Evolutionary conservation across 2,113 vertebrate species (phyloP), one percentile per base, ranked within the genome.

Genomic region (Labrus mixtus): DNA sequence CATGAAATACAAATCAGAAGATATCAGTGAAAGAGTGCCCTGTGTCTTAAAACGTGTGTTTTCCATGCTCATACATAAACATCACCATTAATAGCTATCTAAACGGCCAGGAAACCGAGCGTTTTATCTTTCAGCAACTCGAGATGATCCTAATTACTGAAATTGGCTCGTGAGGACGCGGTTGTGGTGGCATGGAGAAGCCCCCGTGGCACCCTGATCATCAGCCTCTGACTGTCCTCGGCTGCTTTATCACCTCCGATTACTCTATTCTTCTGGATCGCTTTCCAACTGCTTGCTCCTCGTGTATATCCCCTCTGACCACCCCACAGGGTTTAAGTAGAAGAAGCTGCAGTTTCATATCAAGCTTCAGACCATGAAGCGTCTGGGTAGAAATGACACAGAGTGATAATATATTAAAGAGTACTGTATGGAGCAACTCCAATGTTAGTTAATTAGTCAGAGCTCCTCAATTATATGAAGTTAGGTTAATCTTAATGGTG

Each of bases 101-200:
- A 8, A 81, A 66, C 72, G 51, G 62, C 60, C 54, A 68, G 78
- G 60, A 87, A 84, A 79, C 37, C 77, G 66, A 87, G 78, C 68
- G 46, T 68, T 79, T 78, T 74, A 84, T 88, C 85, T 86, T 84
- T 89, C 80, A 84, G 39, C 76, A 29, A 78, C 76, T 85, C 80
- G 79, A 87, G 87, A 85, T 50, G 46, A 79, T 88, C 74, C 61
- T 86, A 89, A 91, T 91, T 87, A 88, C 82, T 82, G 67, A 90
- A 91, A 91, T 91, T 89, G 88, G 68, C 76, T 70, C 78, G 62
- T 46, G 73, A 82, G 63, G 77, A 85, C 25, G 74, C 51, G 25
- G 66, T 23, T 65, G 82, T 61, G 75, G 63, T 72, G 82, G 82
- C 68, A 70, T 58, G 66, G 55, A 66, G 56, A 68, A 73, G 41